Percentiles rank a stretch among this genome's conserved stretches.
phyloP scores from a whole-genome alignment of 2,797 vertebrate genomes.

The Parauchenoglanis punctatus region DNA sequence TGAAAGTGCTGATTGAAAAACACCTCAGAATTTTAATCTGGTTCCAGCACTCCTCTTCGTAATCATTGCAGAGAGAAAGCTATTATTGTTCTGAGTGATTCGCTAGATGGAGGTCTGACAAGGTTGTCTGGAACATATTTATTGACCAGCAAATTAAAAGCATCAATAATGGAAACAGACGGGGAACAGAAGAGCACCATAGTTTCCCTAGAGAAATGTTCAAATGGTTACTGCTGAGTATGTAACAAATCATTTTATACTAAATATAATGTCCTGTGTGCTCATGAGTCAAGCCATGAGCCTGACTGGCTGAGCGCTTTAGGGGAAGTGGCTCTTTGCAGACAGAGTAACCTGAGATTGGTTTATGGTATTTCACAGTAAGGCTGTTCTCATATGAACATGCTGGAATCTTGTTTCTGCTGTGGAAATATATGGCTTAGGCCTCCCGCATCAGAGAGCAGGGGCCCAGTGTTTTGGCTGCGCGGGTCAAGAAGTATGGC shows the following conservation, averaged over 20 bases:
- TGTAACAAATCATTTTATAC: constrained; percentile 9
- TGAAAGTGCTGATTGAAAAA: constrained; percentile 4
- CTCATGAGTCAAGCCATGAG: constrained; percentile 1
- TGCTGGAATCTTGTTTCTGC: constrained; percentile 44
- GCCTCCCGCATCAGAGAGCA: constrained; percentile 28
- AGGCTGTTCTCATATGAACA: constrained; percentile 50
- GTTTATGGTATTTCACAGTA: constrained; percentile 33
- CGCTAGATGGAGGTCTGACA: constrained; percentile 9
- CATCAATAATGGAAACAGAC: constrained; percentile 32
- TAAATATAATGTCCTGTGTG: constrained; percentile 27
- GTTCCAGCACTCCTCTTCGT: constrained; percentile 15
- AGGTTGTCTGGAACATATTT: constrained; percentile 31
- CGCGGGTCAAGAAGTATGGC: constrained; percentile 35
- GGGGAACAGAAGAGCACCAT: constrained; percentile 1
- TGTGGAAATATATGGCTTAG: constrained; percentile 51
- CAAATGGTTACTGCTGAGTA: background rate
- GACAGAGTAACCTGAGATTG: constrained; percentile 28
- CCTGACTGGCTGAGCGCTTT: background rate
- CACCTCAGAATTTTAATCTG: background rate
- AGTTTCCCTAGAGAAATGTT: constrained; percentile 23
- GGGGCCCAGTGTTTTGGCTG: constrained; percentile 22
- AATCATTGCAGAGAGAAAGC: background rate
- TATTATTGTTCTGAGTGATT: constrained; percentile 1
- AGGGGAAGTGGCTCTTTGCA: background rate
- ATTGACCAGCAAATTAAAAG: constrained; percentile 29